phyloP scores from a whole-genome alignment of 2,888 invertebrate genomes.

The Catocala fraxini region DNA sequence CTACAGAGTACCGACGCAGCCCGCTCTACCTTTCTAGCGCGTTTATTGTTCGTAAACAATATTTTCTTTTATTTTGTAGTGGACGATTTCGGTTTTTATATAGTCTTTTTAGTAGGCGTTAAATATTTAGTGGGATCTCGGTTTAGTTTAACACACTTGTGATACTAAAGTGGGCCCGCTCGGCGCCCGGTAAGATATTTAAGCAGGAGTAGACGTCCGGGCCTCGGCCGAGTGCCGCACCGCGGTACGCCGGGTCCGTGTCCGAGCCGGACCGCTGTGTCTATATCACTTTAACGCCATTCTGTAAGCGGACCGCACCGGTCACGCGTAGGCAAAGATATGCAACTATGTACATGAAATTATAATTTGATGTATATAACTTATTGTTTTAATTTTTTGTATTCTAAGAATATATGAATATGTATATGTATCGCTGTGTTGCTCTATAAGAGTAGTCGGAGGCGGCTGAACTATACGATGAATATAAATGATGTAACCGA shows the following conservation, averaged over 20 bases:
- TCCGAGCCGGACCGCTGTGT: neutral
- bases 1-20: slow-evolving; percentile 13
- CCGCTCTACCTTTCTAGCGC: slow-evolving; percentile 44
- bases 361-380: slow-evolving; percentile 84
- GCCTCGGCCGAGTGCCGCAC: slow-evolving; percentile 18
- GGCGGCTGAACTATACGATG: slow-evolving; percentile 54
- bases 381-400: slow-evolving; percentile 76
- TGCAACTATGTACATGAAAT: slow-evolving; percentile 71
- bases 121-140: slow-evolving; percentile 74
- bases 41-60: slow-evolving; percentile 59
- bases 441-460: slow-evolving; percentile 71
- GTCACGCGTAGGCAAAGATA: slow-evolving; percentile 18
- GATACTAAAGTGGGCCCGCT: slow-evolving; percentile 81
- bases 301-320: slow-evolving; percentile 12
- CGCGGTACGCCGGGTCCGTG: slow-evolving; percentile 7
- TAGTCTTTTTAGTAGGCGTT: slow-evolving; percentile 72
- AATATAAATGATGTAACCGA: slow-evolving; percentile 52
- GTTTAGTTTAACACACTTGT: slow-evolving; percentile 82
- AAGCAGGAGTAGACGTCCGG: slow-evolving; percentile 54
- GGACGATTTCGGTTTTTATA: slow-evolving; percentile 73
- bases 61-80: slow-evolving; percentile 68
- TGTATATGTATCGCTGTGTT: slow-evolving; percentile 65
- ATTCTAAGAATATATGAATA: slow-evolving; percentile 76
- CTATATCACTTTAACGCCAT: slow-evolving; percentile 3
- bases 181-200: slow-evolving; percentile 77